Base-by-base conservation (phyloP, 1,140 invertebrate genomes). In the Venustaconcha ellipsiformis region DNA sequence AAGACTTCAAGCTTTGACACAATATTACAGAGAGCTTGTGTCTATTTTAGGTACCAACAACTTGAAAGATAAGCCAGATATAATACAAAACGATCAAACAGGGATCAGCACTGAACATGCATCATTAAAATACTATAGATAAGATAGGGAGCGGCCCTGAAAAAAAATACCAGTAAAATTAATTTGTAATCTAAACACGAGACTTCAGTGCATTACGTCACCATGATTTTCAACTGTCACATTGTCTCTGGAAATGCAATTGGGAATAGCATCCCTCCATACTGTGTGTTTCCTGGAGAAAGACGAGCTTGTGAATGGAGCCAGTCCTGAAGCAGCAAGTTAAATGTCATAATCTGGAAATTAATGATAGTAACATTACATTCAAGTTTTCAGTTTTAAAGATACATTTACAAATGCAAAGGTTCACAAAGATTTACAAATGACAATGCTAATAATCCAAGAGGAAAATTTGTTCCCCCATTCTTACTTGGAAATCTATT, bases 151-250 rank as follows among this genome's bases (percentile, higher is more conserved):
- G 20, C 15, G 48, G 77, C n/a, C 66, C 70, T 55, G 75, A 74
- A 2, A 71, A 71, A 74, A 75, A 74, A 75, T 1, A 23, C 23
- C 23, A 1, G 1, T 23, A 67, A 20, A 73, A 65, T 62, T 64
- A 72, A 17, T 23, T 72, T 12, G 23, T 72, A 57, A 70, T 58
- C 13, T n/a, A 66, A 37, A 17, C 72, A 17, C 78, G 23, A 67
- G 70, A n/a, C 20, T 73, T 59, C 70, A 70, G 63, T 75, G 75
- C 57, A n/a, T 79, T 18, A 57, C 59, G 26, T 73, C 77, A 30
- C 60, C 77, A 58, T 1, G 62, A 20, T 78, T 68, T 58, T 18
- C 48, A 18, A 55, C 37, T 48, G 62, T 76, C 23, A 76, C 74
- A 14, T 70, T 59, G 70, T 57, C 12, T n/a, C 20, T 8, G 65